Conservation (phyloP, 2,113 vertebrate genomes). For the Leucoraja erinaceus region DNA sequence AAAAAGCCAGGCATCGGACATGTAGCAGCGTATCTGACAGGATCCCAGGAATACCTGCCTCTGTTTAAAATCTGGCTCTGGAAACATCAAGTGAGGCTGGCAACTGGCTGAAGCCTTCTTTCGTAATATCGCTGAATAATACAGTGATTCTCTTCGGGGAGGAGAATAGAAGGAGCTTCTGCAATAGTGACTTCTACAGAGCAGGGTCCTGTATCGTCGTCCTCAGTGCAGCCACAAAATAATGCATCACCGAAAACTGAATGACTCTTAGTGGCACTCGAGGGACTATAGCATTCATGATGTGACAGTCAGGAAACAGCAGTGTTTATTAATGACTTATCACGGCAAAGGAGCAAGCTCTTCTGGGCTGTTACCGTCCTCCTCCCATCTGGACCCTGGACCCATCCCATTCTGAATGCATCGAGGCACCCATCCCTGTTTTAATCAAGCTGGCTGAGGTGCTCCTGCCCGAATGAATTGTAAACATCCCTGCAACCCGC, state of each 20-base stretch:
- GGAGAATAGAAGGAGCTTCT: not conserved
- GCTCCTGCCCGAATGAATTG: slow-evolving; percentile 10
- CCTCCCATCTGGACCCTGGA: slow-evolving; percentile 36
- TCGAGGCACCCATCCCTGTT: not conserved
- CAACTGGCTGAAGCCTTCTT: not conserved
- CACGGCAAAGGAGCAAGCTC: slow-evolving; percentile 3
- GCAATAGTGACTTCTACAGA: not conserved
- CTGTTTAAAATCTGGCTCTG: not conserved
- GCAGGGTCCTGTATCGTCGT: not conserved
- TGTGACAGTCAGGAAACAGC: not conserved
- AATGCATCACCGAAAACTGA: not conserved
- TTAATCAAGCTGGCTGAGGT: slow-evolving; percentile 11
- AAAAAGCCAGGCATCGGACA: not conserved
- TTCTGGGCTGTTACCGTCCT: slow-evolving; percentile 10
- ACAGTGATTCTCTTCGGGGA: not conserved
- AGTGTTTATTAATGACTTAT: slow-evolving; percentile 27
- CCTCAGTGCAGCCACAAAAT: not conserved
- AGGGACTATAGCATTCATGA: slow-evolving; percentile 15
- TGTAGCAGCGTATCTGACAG: not conserved
- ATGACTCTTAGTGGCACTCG: slow-evolving; percentile 11
- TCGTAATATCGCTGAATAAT: not conserved
- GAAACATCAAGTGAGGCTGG: not conserved
- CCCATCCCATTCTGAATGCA: slow-evolving; percentile 18
- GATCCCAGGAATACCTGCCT: not conserved
- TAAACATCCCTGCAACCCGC: not conserved